Base-by-base conservation (phyloP, 2,113 vertebrate species). In the Euleptes europaea region DNA sequence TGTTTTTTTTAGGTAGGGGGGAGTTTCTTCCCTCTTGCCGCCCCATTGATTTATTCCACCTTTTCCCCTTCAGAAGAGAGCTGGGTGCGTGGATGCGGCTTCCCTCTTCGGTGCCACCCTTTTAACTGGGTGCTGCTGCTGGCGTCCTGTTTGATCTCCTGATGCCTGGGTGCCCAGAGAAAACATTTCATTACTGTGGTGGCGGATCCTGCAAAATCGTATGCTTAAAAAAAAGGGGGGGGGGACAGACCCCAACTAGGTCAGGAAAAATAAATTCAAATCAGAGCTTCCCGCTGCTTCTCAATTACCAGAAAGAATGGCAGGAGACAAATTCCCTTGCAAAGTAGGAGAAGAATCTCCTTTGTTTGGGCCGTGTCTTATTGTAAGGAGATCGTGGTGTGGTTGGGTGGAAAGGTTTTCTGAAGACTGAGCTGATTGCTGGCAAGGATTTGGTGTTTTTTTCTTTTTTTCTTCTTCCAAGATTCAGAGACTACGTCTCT, bases 131-230 rank as follows among this genome's bases (percentile, higher is more conserved):
- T n/a, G n/a, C n/a, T n/a, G n/a, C n/a, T n/a, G n/a, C n/a, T n/a
- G n/a, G n/a, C n/a, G n/a, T 0, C 83, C 74, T 78, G 2, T 19
- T 0, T 0, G n/a, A 1, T 2, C 75, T 2, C 73, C 1, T 49
- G 67, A 8, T 69, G 4, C 63, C 17, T 7, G 35, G 60, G 63
- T 3, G 65, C n/a, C n/a, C 31, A 67, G 54, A 49, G 63, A n/a
- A n/a, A n/a, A n/a, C n/a, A n/a, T n/a, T 47, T 13, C n/a, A n/a
- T 11, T 21, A 40, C 66, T 21, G 44, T 40, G 23, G 0, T 8
- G n/a, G n/a, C n/a, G n/a, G n/a, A n/a, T n/a, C n/a, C n/a, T n/a
- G n/a, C n/a, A n/a, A n/a, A n/a, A n/a, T 28, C 31, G 47, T 12
- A 17, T 31, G 70, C 57, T 69, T 57, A n/a, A n/a, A n/a, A n/a